A percentile compares a stretch with the other conserved stretches of the same genome.
phyloP scores from a whole-genome alignment of 2,113 vertebrate genomes.

The Heloderma charlesbogerti region DNA sequence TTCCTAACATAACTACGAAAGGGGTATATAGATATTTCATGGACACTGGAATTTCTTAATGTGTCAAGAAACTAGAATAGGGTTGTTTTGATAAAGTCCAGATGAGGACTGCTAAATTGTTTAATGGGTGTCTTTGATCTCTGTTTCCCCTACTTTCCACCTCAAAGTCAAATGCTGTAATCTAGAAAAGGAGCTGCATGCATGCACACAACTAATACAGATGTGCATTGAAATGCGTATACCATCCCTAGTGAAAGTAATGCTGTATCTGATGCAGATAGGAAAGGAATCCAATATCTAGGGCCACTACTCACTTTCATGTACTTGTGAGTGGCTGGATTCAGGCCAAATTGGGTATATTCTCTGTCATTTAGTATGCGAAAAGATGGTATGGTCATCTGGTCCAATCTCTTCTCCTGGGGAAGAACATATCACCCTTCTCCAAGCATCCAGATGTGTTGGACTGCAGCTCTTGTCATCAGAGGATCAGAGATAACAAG shows the following conservation, averaged over 20 bases:
- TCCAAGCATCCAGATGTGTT: no score
- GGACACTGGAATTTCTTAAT: not conserved
- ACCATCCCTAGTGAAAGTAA: not conserved
- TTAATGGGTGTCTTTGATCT: not conserved
- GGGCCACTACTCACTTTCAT: not conserved
- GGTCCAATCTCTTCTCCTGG: not conserved
- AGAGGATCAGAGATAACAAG: no score
- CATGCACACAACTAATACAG: not conserved
- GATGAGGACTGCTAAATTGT: not conserved
- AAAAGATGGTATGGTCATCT: not conserved
- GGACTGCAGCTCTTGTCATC: no score
- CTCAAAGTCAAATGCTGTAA: not conserved
- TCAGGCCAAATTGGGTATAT: not conserved
- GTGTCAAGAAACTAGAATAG: not conserved
- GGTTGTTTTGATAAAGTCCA: not conserved
- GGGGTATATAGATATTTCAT: not conserved
- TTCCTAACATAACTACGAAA: not conserved
- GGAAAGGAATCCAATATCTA: not conserved
- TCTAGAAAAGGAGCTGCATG: not conserved
- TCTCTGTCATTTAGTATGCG: not conserved
- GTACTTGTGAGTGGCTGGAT: not conserved
- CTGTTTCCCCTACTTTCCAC: not conserved
- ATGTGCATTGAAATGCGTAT: not conserved
- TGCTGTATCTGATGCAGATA: not conserved
- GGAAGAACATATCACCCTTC: not conserved